phyloP scores from a whole-genome alignment of 2,797 vertebrate genomes.

The Hippopotamyrus pictus region DNA sequence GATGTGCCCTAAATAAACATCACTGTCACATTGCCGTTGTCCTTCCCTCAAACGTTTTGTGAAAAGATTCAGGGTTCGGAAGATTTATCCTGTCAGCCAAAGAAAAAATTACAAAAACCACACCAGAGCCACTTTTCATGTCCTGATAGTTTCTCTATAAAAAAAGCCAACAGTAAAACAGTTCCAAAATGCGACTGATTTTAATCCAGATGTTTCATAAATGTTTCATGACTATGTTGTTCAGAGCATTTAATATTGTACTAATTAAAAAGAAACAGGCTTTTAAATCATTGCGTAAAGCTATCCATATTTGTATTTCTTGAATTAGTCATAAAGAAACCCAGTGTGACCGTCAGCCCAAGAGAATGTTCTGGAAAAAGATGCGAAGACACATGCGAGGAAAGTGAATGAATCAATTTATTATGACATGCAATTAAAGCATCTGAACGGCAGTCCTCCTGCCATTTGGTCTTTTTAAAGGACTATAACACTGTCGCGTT shows the following conservation, averaged over 20 bases:
- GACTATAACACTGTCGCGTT: not conserved
- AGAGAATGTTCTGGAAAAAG: not conserved
- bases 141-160: not conserved
- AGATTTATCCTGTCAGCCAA: not conserved
- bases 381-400: not conserved
- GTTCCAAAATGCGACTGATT: not conserved
- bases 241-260: conserved; percentile 2
- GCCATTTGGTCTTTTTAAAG: not conserved
- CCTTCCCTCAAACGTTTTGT: not conserved
- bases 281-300: not conserved
- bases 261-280: not conserved
- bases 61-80: not conserved
- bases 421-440: not conserved
- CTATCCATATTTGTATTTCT: not conserved
- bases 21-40: not conserved
- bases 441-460: not conserved
- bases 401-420: not conserved
- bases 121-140: not conserved
- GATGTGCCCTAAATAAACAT: conserved; percentile 8
- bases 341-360: not conserved
- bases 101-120: not conserved
- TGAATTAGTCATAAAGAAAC: not conserved
- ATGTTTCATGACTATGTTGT: not conserved
- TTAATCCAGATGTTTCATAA: not conserved
- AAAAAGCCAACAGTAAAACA: not conserved